These are phyloP conservation scores for Calvadosia cruxmelitensis DNA, from an alignment of 30 jellyfish, hydroid and myxozoan genomes.

Conservation along the genomic window DNA sequence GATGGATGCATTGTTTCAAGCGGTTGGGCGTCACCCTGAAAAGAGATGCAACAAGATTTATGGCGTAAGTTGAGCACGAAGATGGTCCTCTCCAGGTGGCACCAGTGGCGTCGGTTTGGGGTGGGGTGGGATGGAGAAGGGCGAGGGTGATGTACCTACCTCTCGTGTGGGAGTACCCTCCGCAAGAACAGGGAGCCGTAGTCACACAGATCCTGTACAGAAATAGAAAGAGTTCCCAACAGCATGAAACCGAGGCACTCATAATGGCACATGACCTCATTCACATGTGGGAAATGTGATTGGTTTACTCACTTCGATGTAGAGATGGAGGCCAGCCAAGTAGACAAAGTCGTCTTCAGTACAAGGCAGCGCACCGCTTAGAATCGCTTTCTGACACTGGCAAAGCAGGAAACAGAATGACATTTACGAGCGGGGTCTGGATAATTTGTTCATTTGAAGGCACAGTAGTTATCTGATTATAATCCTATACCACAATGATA, in stretches of 20 bases:
- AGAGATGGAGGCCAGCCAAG: constrained; percentile 76
- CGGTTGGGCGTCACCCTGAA: constrained; percentile 68
- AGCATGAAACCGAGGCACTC: background rate
- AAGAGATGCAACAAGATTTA: background rate
- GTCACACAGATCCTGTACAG: constrained; percentile 29
- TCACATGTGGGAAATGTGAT: too few species aligned
- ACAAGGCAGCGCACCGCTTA: constrained; percentile 72
- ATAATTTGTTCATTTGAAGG: too few species aligned
- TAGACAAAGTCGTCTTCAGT: constrained; percentile 78
- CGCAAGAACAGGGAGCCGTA: background rate
- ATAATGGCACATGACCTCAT: too few species aligned
- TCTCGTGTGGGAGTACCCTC: background rate
- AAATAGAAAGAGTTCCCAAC: too few species aligned
- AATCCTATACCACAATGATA: too few species aligned
- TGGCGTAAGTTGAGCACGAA: background rate
- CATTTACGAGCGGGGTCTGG: too few species aligned
- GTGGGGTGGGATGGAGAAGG: too few species aligned
- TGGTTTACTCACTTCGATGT: constrained; percentile 79
- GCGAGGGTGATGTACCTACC: too few species aligned
- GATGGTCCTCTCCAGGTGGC: too few species aligned
- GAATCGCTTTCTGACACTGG: constrained; percentile 76
- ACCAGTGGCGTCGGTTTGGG: too few species aligned
- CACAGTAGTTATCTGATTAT: too few species aligned
- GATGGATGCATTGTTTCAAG: constrained; percentile 57
- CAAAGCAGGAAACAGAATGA: background rate